These are phyloP conservation scores for Strix uralensis DNA, from an alignment of 2,113 vertebrate species.

Conservation along the genomic window DNA sequence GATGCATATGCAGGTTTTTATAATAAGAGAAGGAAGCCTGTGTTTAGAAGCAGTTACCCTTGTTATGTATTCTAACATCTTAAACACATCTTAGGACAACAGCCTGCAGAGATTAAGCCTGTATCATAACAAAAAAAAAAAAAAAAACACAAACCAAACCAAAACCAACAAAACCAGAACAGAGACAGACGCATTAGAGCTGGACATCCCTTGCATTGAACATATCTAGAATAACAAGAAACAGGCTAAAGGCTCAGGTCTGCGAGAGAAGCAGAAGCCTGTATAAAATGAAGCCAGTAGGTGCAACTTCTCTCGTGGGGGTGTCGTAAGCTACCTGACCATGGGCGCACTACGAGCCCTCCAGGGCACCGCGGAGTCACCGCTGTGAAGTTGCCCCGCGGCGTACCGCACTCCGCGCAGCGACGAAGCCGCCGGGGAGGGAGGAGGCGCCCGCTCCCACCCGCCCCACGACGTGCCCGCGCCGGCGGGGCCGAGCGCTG, in stretches of 20 bases:
- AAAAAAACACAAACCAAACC: too few relatives aligned
- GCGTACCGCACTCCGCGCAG: not conserved
- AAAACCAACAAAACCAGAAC: not conserved
- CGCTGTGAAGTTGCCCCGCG: not conserved
- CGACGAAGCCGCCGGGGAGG: not conserved
- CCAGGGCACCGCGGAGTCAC: rapidly evolving
- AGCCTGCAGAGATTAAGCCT: not conserved
- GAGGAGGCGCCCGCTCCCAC: too few relatives aligned
- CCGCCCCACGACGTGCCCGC: not conserved
- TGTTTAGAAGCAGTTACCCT: not conserved
- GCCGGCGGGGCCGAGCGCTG: not conserved
- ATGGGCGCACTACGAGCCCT: not conserved
- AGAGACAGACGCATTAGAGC: rapidly evolving
- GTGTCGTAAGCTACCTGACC: not conserved
- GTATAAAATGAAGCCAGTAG: rapidly evolving
- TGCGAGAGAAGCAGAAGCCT: not conserved
- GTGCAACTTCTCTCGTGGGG: rapidly evolving
- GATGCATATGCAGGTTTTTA: not conserved
- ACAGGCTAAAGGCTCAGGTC: not conserved
- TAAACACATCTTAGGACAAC: not conserved
- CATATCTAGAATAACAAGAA: rapidly evolving
- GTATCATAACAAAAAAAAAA: not conserved
- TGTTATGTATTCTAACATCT: not conserved
- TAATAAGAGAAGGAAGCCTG: not conserved
- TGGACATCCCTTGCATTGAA: rapidly evolving